Evolutionary conservation across 1,140 invertebrate genomes (phyloP), one percentile per base, ranked within the genome.

Genomic region (Aporrectodea caliginosa): DNA sequence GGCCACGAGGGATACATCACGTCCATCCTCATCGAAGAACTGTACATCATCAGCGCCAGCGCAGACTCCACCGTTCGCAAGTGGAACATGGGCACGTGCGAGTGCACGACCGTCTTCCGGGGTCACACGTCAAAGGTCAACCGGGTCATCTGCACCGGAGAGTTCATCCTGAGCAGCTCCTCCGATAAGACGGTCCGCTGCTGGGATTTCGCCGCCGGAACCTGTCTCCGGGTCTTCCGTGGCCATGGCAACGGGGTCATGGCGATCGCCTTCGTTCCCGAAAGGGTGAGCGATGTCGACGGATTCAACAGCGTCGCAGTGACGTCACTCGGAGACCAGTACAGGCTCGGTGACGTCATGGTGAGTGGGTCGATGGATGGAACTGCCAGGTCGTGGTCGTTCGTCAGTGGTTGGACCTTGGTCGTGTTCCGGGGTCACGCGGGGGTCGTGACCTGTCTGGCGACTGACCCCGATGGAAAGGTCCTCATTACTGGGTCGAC

Each of bases 61-160:
- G 89, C 90, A 1, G 91, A 91, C 84, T 86, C 87, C 76, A 90
- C 90, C 14, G 84, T 91, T 33, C 84, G 89, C 72, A 91, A 91
- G 84, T 91, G 91, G 91, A 88, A 90, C 82, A 90, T 91, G 58
- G 87, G 87, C 76, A 88, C 86, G 43, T 90, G 88, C 77, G 88
- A 90, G 78, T 91, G 90, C 80, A 79, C 90, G 27, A 84, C 86
- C 43, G 85, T 90, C 2, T 88, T 89, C 80, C 70, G 74, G 34
- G 88, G 88, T 16, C 88, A 89, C 81, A 81, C 69, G 6, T 81
- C 2, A 87, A 88, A 12, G 85, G 86, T 91, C 6, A 90, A 89
- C 79, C 85, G 90, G 16, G 85, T 91, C 71, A 87, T 91, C n/a
- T 89, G 89, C 75, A 90, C 88, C 0, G 90, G 89, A 2, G 89